These are phyloP conservation scores for Siniperca obscura DNA, from an alignment of 2,797 vertebrate species.

Conservation along the genomic window DNA sequence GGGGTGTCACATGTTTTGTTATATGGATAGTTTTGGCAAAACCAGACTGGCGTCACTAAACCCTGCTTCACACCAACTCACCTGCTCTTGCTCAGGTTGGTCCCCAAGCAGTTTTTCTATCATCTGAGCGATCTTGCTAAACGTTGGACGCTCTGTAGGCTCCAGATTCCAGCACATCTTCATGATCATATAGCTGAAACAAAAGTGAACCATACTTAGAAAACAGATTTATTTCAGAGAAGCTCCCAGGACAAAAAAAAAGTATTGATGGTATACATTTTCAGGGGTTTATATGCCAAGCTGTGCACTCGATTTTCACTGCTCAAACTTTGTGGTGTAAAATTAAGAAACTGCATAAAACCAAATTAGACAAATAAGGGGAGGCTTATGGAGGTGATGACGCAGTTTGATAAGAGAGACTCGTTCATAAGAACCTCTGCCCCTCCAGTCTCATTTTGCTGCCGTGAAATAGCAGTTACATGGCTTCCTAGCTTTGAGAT, in stretches of 20 bases:
- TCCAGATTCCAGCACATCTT: constrained; percentile 96
- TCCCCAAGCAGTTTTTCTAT: constrained; percentile 88
- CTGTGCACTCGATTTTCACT: background rate
- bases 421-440: constrained; percentile 60
- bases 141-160: constrained; percentile 91
- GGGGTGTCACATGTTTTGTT: constrained; percentile 6
- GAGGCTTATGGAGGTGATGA: constrained; percentile 51
- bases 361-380: constrained; percentile 30
- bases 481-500: constrained; percentile 64
- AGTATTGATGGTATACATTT: background rate
- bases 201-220: background rate
- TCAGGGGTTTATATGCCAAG: background rate
- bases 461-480: constrained; percentile 78
- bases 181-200: constrained; percentile 94
- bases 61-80: constrained; percentile 39
- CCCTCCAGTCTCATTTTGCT: constrained; percentile 61
- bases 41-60: background rate
- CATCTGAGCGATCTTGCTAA: constrained; percentile 90
- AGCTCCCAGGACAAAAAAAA: background rate
- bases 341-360: constrained; percentile 4
- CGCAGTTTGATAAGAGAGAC: constrained; percentile 67
- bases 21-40: constrained; percentile 5
- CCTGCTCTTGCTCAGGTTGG: constrained; percentile 82
- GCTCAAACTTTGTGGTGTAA: background rate
- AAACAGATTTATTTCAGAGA: background rate